phyloP scores from a whole-genome alignment of 53 echinoderm and acorn worm genomes.

The Paracentrotus lividus region DNA sequence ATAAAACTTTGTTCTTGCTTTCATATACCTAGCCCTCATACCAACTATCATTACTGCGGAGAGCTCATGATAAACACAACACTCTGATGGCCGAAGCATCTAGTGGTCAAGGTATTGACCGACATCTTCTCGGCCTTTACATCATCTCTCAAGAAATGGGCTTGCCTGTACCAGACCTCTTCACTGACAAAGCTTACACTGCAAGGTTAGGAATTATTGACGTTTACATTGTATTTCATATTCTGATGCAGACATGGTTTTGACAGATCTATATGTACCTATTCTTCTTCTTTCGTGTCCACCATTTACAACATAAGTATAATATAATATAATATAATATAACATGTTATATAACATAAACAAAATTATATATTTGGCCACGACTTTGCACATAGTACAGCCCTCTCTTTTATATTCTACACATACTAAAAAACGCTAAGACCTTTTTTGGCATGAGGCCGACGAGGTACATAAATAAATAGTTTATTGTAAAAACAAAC shows the following conservation, averaged over 20 bases:
- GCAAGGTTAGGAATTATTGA: conserved; percentile 31
- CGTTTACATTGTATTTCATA: not conserved
- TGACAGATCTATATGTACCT: too few relatives aligned
- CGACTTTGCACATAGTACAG: too few relatives aligned
- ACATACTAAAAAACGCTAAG: too few relatives aligned
- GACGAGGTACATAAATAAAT: too few relatives aligned
- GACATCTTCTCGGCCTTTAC: conserved; percentile 89
- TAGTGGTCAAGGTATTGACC: conserved; percentile 85
- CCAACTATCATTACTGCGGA: conserved; percentile 73
- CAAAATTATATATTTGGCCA: too few relatives aligned
- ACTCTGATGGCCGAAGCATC: conserved; percentile 79
- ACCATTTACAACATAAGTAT: too few relatives aligned
- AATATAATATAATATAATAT: too few relatives aligned
- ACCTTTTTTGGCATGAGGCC: too few relatives aligned
- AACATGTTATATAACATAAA: too few relatives aligned
- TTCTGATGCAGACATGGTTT: not conserved
- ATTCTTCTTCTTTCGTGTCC: too few relatives aligned
- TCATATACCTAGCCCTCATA: conserved; percentile 38
- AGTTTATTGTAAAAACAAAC: too few relatives aligned
- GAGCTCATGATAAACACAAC: conserved; percentile 81
- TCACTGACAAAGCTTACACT: conserved; percentile 76
- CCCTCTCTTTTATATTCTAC: too few relatives aligned
- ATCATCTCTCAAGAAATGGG: conserved; percentile 77
- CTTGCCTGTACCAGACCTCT: conserved; percentile 82
- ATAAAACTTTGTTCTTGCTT: not conserved